phyloP scores from a whole-genome alignment of 2,797 vertebrate genomes.

The Enteromius trimaculatus region DNA sequence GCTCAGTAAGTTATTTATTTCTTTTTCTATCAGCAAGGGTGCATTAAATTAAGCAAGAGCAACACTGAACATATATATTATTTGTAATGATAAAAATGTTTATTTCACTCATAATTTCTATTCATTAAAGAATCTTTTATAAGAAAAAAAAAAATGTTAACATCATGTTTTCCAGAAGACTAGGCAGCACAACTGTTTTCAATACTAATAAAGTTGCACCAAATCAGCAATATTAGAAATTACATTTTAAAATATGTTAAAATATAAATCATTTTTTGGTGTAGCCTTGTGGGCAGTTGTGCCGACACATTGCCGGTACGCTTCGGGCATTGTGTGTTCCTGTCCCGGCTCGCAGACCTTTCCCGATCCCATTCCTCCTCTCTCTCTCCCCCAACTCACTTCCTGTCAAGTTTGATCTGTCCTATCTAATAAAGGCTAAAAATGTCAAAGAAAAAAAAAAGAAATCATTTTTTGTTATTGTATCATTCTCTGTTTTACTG shows the following conservation, averaged over 20 bases:
- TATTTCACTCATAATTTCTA: background rate
- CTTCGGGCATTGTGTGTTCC: too few relatives aligned
- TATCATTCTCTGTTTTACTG: background rate
- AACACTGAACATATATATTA: background rate
- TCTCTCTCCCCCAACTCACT: too few relatives aligned
- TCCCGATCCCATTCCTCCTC: too few relatives aligned
- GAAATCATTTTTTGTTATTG: background rate
- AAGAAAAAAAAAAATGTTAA: background rate
- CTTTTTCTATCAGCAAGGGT: background rate
- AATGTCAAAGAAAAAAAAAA: too few relatives aligned
- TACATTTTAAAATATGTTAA: background rate
- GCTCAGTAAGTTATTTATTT: background rate
- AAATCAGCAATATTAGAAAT: conserved; percentile 10
- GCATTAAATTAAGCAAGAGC: background rate
- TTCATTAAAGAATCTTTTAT: background rate
- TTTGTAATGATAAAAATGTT: background rate
- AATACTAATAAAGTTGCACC: background rate
- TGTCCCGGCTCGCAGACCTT: too few relatives aligned
- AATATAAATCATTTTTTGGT: too few relatives aligned
- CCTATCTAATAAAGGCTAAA: too few relatives aligned
- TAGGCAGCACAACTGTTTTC: background rate
- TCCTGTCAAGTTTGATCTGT: too few relatives aligned
- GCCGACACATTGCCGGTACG: too few relatives aligned
- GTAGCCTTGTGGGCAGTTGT: too few relatives aligned
- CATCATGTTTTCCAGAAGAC: background rate